phyloP scores from a whole-genome alignment of 2,797 vertebrate genomes.

The Tapirus indicus region DNA sequence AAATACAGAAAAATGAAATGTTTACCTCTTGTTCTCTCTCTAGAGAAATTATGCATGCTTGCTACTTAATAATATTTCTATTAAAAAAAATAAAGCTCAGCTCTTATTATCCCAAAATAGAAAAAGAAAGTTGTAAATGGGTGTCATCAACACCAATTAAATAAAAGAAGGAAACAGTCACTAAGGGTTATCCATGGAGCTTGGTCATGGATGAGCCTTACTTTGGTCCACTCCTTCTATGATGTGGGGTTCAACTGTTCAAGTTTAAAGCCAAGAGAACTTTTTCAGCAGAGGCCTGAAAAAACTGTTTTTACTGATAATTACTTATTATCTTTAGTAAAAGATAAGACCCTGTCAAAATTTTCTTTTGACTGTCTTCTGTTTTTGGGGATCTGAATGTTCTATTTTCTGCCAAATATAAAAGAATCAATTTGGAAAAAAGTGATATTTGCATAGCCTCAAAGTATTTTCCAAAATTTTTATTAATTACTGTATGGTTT shows the following conservation, averaged over 20 bases:
- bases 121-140: neutral
- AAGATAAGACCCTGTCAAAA: neutral
- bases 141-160: neutral
- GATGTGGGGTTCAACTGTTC: neutral
- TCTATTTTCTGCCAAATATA: neutral
- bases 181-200: neutral
- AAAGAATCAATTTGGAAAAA: neutral
- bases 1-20: neutral
- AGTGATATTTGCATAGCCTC: neutral
- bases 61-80: neutral
- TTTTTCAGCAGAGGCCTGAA: neutral
- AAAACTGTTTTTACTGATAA: neutral
- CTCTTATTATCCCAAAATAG: neutral
- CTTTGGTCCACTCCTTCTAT: neutral
- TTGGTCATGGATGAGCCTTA: neutral
- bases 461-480: neutral
- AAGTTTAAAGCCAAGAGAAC: neutral
- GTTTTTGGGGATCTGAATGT: neutral
- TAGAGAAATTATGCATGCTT: neutral
- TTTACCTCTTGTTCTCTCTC: neutral
- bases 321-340: neutral
- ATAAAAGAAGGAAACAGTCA: neutral
- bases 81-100: slow-evolving; percentile 2
- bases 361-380: slow-evolving; percentile 30
- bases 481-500: neutral